Percentiles rank a stretch among this genome's conserved stretches.
These are phyloP conservation scores for Rattus norvegicus DNA, from an alignment of 2,113 vertebrate genomes.

Conservation along the genomic window GRCr8 NC_086023.1:154544501-154545000, in stretches of 20 bases:
- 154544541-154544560: background rate
- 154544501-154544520: background rate
- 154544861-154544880: background rate
- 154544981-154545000: too few relatives aligned
- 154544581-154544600: background rate
- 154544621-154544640: constrained; percentile 10
- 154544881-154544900: background rate
- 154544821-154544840: background rate
- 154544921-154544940: constrained; percentile 9
- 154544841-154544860: background rate
- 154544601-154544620: constrained; percentile 38
- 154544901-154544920: background rate
- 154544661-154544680: constrained; percentile 10
- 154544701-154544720: background rate
- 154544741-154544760: background rate
- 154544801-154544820: background rate
- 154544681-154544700: constrained; percentile 4
- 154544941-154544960: too few relatives aligned
- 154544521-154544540: background rate
- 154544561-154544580: background rate
- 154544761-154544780: background rate
- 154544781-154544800: background rate
- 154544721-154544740: background rate
- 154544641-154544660: background rate
- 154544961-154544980: too few relatives aligned